Conservation (phyloP, 2,888 invertebrate genomes). For the Lagria hirta region DNA sequence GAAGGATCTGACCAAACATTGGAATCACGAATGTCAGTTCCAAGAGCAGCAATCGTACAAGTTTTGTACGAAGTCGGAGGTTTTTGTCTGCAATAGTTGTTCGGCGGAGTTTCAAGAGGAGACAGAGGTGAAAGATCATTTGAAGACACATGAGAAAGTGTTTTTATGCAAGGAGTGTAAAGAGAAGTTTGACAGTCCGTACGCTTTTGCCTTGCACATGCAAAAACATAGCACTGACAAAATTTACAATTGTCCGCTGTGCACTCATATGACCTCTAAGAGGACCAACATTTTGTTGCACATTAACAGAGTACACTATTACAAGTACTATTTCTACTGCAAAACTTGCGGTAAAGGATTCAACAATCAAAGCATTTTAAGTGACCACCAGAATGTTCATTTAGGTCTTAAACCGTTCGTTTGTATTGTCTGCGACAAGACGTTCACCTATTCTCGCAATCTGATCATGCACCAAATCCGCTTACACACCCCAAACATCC, state of each 20-base stretch:
- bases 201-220: slow-evolving; percentile 46
- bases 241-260: slow-evolving; percentile 44
- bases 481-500: slow-evolving; percentile 48
- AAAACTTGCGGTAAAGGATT: slow-evolving; percentile 57
- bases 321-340: slow-evolving; percentile 56
- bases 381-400: slow-evolving; percentile 54
- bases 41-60: slow-evolving; percentile 38
- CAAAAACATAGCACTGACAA: slow-evolving; percentile 42
- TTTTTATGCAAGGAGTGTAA: slow-evolving; percentile 53
- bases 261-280: slow-evolving; percentile 40
- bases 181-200: slow-evolving; percentile 43
- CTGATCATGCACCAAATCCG: slow-evolving; percentile 44
- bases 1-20: slow-evolving; percentile 40
- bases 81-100: slow-evolving; percentile 43
- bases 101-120: slow-evolving; percentile 42
- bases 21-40: slow-evolving; percentile 48
- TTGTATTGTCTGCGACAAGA: slow-evolving; percentile 54
- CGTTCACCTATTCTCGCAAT: slow-evolving; percentile 49
- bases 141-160: slow-evolving; percentile 39
- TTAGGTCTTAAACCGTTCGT: slow-evolving; percentile 51
- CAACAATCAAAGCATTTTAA: slow-evolving; percentile 53
- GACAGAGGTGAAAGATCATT: slow-evolving; percentile 41
- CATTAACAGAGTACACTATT: slow-evolving; percentile 60
- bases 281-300: slow-evolving; percentile 52
- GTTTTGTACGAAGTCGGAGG: slow-evolving; percentile 40